A percentile compares a stretch with the other conserved stretches of the same genome.
Conservation (phyloP, 2,113 vertebrate genomes). For the Antennarius striatus region DNA sequence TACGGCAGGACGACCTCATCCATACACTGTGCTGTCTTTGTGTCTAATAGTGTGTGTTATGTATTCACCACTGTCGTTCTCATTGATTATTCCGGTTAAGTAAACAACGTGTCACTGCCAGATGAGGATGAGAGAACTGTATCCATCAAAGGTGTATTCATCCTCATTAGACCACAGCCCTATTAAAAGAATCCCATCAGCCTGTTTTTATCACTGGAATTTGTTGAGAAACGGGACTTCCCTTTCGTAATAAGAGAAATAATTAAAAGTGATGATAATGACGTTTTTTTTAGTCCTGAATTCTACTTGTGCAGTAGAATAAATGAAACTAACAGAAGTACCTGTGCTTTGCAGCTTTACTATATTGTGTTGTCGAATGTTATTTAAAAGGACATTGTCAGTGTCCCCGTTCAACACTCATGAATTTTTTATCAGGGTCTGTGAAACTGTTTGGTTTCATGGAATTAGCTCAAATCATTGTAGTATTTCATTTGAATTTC, state of each 20-base stretch:
- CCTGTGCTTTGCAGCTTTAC: too few relatives aligned
- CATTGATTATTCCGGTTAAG: conserved; percentile 41
- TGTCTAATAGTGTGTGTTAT: conserved; percentile 3
- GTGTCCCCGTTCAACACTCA: conserved; percentile 20
- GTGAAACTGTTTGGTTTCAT: conserved; percentile 27
- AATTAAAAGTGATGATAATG: neutral
- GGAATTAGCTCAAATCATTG: conserved; percentile 7
- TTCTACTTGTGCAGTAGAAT: too few relatives aligned
- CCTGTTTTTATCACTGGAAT: neutral
- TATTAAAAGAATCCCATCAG: neutral
- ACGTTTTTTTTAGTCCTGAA: too few relatives aligned
- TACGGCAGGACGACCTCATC: conserved; percentile 35
- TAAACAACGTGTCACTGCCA: conserved; percentile 36
- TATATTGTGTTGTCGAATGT: too few relatives aligned
- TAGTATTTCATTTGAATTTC: too few relatives aligned
- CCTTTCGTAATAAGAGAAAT: neutral
- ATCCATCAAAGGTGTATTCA: neutral
- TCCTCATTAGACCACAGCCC: neutral
- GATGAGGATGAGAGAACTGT: conserved; percentile 27
- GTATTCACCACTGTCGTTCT: conserved; percentile 27
- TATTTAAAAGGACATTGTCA: conserved; percentile 20
- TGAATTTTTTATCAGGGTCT: conserved; percentile 33
- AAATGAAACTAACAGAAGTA: too few relatives aligned
- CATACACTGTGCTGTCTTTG: conserved; percentile 24
- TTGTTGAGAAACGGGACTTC: conserved; percentile 3